Percentiles rank a stretch among this genome's conserved stretches.
Conservation (phyloP, 2,888 invertebrate genomes). For the Sesia apiformis region DNA sequence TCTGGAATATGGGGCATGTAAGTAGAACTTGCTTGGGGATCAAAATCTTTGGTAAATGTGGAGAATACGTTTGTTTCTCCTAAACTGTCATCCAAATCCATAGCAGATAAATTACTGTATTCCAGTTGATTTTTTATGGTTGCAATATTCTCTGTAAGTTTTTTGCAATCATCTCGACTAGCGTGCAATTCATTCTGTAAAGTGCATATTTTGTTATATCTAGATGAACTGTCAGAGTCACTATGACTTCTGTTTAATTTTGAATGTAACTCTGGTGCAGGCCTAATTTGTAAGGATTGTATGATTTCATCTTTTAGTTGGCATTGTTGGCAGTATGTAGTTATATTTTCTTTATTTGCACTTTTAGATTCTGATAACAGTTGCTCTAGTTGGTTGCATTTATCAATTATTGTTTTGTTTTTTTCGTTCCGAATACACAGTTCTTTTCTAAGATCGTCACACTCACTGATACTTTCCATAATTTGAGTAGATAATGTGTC, state of each 20-base stretch:
- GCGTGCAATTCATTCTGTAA: slow-evolving; percentile 56
- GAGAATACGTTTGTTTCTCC: slow-evolving; percentile 27
- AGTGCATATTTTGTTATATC: slow-evolving; percentile 53
- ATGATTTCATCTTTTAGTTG: slow-evolving; percentile 27
- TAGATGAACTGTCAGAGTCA: slow-evolving; percentile 49
- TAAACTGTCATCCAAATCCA: slow-evolving; percentile 54
- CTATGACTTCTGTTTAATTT: slow-evolving; percentile 48
- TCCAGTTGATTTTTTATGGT: slow-evolving; percentile 61
- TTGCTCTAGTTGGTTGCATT: slow-evolving; percentile 19
- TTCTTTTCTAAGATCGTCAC: slow-evolving; percentile 57
- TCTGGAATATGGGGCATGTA: slow-evolving; percentile 34
- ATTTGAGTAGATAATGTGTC: slow-evolving; percentile 72
- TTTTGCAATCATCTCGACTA: slow-evolving; percentile 55
- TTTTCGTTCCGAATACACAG: slow-evolving; percentile 28
- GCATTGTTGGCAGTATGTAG: slow-evolving; percentile 25
- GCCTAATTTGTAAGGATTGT: slow-evolving; percentile 18
- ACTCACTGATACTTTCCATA: slow-evolving; percentile 73
- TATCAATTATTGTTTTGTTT: slow-evolving; percentile 26
- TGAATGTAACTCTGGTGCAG: slow-evolving; percentile 18
- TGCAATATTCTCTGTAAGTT: slow-evolving; percentile 53
- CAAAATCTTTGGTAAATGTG: slow-evolving; percentile 23
- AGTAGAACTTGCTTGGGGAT: slow-evolving; percentile 15
- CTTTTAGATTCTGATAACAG: slow-evolving; percentile 7
- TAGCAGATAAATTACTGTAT: slow-evolving; percentile 35
- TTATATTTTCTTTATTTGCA: slow-evolving; percentile 2